phyloP scores from a whole-genome alignment of 2,113 vertebrate genomes.

The Plestiodon gilberti region DNA sequence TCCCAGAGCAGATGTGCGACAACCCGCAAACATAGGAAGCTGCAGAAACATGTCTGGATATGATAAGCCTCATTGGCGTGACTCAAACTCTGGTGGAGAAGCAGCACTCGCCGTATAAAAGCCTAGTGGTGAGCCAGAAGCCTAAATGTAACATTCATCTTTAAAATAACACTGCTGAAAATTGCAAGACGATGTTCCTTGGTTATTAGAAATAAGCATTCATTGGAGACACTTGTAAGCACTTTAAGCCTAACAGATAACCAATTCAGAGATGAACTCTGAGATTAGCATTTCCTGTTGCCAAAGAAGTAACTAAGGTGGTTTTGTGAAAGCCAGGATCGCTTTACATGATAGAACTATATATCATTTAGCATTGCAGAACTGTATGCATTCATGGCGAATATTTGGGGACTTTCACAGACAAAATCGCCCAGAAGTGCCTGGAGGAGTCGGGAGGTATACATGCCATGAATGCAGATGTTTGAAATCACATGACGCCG shows the following conservation, averaged over 20 bases:
- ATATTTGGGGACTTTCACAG: too few relatives aligned
- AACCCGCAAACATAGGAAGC: not conserved
- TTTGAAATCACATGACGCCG: too few relatives aligned
- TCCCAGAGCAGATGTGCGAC: slow-evolving; percentile 30
- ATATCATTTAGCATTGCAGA: too few relatives aligned
- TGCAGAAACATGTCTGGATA: slow-evolving; percentile 70
- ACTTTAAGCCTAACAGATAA: not conserved
- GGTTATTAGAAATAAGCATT: not conserved
- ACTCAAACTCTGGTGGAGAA: slow-evolving; percentile 48
- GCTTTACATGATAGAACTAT: too few relatives aligned
- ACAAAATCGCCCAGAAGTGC: too few relatives aligned
- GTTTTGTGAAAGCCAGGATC: too few relatives aligned
- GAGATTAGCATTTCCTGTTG: not conserved
- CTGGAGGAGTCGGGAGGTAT: too few relatives aligned
- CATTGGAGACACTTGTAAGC: not conserved
- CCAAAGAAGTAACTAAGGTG: not conserved
- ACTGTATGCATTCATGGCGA: too few relatives aligned
- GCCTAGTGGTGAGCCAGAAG: slow-evolving; percentile 21
- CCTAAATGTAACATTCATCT: not conserved
- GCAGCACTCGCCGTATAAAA: slow-evolving; percentile 72
- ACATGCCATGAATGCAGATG: too few relatives aligned
- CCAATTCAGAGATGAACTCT: not conserved
- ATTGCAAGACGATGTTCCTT: not conserved
- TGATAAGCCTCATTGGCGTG: slow-evolving; percentile 69
- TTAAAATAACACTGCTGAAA: slow-evolving; percentile 33